Base-by-base conservation (phyloP, 2,797 vertebrate species). In the Lacerta bilineata region DNA sequence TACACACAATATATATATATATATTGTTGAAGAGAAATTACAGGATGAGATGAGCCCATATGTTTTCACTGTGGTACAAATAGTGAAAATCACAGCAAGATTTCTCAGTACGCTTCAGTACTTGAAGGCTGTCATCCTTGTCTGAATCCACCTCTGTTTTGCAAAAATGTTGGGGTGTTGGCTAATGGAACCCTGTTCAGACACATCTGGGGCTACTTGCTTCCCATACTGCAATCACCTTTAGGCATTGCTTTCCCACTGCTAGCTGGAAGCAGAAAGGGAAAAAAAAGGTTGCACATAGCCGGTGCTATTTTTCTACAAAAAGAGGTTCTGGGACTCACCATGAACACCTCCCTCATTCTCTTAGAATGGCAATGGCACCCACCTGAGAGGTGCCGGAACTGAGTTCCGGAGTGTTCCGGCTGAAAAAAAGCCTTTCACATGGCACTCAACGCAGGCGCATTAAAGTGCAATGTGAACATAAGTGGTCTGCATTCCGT, bases 1-100 rank as follows among this genome's bases (percentile, higher is more conserved):
- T 96, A 93, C 96, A 93, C 96, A 13, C 50, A 50, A 46, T 46
- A 46, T 46, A 46, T 46, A 11, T 46, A 46, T 11, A 50, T 50
- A 50, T 50, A 50, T 50, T 95, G 95, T 95, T 95, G 88, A 94
- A 92, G 78, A 93, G 87, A 93, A 95, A 95, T 95, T 82, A 94
- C 93, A 91, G 92, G 86, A 86, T 92, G 91, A 90, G 69, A 85
- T 2, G 72, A 76, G 87, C 87, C 94, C 93, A 76, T 13, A 84
- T 64, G 93, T 59, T 96, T 95, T 86, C 83, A 89, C 88, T 94
- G 88, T 1, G 50, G 68, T 90, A 89, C 79, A 90, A 90, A 89
- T 91, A 50, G n/a, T 2, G 5, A 1, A 92, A 86, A 15, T 75
- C 8, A 39, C 2, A 66, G 86, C 50, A 5, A 85, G 78, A 39